Conservation (phyloP, 2,797 vertebrate species). For the Hylomyscus alleni region DNA sequence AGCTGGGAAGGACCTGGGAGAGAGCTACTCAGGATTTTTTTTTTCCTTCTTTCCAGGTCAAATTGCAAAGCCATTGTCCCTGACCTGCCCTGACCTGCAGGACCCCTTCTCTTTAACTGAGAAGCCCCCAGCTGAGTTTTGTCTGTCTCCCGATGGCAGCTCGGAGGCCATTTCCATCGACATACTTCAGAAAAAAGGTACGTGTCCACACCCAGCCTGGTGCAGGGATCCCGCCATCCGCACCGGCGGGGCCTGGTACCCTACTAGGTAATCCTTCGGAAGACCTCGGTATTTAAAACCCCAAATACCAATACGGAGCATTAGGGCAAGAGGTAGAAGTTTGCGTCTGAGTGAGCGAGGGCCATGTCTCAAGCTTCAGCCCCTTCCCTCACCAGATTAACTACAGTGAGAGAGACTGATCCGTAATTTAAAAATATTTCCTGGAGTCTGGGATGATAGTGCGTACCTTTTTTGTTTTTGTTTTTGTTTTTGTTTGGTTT, state of each 20-base stretch:
- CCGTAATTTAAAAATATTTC: not conserved
- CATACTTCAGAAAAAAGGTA: slow-evolving; percentile 96
- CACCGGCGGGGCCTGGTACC: not conserved
- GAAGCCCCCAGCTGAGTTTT: slow-evolving; percentile 98
- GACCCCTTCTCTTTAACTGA: slow-evolving; percentile 97
- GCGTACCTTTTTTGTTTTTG: not conserved
- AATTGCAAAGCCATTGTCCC: slow-evolving; percentile 90
- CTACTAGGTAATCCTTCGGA: not conserved
- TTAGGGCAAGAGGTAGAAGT: not conserved
- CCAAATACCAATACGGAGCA: not conserved
- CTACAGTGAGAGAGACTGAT: not conserved
- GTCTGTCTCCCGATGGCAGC: slow-evolving; percentile 96
- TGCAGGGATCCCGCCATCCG: not conserved
- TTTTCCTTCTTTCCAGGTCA: slow-evolving; percentile 86
- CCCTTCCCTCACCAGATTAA: not conserved
- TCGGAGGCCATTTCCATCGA: slow-evolving; percentile 95
- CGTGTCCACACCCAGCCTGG: not conserved
- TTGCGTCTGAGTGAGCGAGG: not conserved
- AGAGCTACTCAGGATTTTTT: not conserved
- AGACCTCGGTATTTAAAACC: not conserved
- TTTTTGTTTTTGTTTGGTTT: no score
- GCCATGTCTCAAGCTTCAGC: not conserved
- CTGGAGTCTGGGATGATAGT: not conserved
- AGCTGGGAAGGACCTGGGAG: slow-evolving; percentile 15
- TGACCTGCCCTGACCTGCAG: slow-evolving; percentile 94